A percentile compares a stretch with the other conserved stretches of the same genome.
These are phyloP conservation scores for Cinclus cinclus DNA, from an alignment of 2,113 vertebrate genomes.

Conservation along the genomic window DNA sequence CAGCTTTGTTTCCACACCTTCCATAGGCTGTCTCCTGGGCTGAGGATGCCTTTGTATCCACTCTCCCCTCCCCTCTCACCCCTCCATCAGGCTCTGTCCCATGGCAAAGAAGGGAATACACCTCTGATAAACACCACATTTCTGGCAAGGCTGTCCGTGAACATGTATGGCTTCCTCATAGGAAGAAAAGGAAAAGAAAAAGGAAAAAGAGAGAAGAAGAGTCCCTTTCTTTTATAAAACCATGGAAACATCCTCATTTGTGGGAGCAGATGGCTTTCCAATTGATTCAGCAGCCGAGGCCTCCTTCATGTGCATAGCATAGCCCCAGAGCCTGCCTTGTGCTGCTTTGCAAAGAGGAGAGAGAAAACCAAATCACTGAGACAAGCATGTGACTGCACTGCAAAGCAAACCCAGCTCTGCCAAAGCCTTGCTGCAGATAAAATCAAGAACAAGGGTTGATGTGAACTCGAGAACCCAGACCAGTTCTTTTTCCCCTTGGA, in stretches of 20 bases:
- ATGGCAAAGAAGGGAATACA: neutral
- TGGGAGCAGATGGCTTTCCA: conserved; percentile 31
- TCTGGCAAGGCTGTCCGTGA: neutral
- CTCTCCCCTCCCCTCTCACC: neutral
- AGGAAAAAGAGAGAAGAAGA: neutral
- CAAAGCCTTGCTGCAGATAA: neutral
- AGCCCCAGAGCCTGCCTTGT: neutral
- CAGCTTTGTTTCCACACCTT: neutral
- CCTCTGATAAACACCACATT: conserved; percentile 3
- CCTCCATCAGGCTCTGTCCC: neutral
- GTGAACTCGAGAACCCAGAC: neutral
- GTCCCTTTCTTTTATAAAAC: neutral
- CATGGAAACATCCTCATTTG: neutral
- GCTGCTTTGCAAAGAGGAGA: neutral
- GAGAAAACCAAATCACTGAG: neutral
- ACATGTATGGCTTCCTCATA: neutral
- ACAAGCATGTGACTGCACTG: neutral
- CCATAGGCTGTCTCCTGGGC: neutral
- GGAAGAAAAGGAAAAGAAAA: neutral
- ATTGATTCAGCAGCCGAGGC: neutral
- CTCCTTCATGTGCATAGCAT: neutral
- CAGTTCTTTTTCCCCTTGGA: neutral
- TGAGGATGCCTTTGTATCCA: neutral
- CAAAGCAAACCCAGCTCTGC: neutral
- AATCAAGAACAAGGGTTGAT: neutral